These are phyloP conservation scores for Ceratotherium simum DNA, from an alignment of 2,113 vertebrate genomes.

Conservation along the genomic window DNA sequence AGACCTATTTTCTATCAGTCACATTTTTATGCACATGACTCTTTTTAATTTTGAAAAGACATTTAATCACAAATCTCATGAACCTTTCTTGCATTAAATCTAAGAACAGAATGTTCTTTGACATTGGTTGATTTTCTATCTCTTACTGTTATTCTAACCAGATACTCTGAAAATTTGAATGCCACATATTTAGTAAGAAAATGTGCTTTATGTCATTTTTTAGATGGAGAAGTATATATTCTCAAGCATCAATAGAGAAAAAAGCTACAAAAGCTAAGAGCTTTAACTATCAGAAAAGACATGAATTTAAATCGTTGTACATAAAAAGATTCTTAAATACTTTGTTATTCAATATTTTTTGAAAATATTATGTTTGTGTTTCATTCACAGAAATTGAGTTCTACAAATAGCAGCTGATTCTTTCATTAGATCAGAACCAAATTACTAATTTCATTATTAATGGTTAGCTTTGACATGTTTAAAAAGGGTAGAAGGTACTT, in stretches of 20 bases:
- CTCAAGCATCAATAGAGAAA: neutral
- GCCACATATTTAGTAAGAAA: constrained; percentile 19
- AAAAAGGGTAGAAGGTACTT: constrained; percentile 81
- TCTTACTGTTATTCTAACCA: constrained; percentile 6
- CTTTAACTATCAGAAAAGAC: constrained; percentile 66
- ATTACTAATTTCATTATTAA: constrained; percentile 79
- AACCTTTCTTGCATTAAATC: neutral
- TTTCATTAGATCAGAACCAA: constrained; percentile 64
- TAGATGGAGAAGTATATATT: neutral
- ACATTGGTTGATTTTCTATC: neutral
- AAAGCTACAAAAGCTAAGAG: neutral
- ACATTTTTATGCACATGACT: constrained; percentile 16
- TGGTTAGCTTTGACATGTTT: constrained; percentile 79
- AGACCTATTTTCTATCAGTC: neutral
- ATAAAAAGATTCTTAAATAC: constrained; percentile 77
- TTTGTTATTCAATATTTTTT: constrained; percentile 77
- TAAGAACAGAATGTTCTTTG: neutral
- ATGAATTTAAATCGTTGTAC: constrained; percentile 74
- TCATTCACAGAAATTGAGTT: constrained; percentile 57
- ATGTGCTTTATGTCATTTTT: constrained; percentile 20
- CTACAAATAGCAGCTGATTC: constrained; percentile 62
- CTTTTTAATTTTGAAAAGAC: constrained; percentile 20
- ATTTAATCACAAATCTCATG: neutral
- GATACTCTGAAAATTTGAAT: constrained; percentile 2
- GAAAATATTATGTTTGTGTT: constrained; percentile 73